Conservation (phyloP, 2,888 invertebrate genomes). For the Sphinx pinastri region DNA sequence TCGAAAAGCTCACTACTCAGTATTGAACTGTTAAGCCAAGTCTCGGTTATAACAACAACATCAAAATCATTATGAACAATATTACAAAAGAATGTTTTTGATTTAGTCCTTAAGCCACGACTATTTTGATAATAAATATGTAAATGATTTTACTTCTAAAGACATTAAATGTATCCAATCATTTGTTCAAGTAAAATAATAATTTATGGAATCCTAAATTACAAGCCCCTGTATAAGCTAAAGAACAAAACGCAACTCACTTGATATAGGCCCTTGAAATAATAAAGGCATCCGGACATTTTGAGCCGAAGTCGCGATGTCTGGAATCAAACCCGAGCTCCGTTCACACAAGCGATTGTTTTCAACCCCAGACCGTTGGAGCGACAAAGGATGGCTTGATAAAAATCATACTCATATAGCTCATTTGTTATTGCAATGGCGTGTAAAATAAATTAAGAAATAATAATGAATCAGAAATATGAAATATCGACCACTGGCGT, state of each 20-base stretch:
- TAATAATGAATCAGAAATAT: slow-evolving; percentile 27
- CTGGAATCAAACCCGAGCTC: slow-evolving; percentile 55
- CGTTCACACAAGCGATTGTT: slow-evolving; percentile 66
- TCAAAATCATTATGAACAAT: too few relatives aligned
- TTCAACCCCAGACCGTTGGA: slow-evolving; percentile 62
- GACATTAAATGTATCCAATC: too few relatives aligned
- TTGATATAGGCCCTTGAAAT: slow-evolving; percentile 70
- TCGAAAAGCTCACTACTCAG: too few relatives aligned
- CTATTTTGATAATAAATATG: too few relatives aligned
- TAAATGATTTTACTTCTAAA: not conserved
- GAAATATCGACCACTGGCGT: slow-evolving; percentile 30
- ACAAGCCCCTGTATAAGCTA: slow-evolving; percentile 55
- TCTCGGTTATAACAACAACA: too few relatives aligned
- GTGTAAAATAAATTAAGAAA: slow-evolving; percentile 20
- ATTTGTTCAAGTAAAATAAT: not conserved
- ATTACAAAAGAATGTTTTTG: too few relatives aligned
- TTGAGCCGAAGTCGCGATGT: slow-evolving; percentile 53
- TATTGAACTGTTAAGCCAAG: too few relatives aligned
- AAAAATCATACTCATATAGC: slow-evolving; percentile 59
- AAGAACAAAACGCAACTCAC: slow-evolving; percentile 67
- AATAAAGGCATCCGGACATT: slow-evolving; percentile 74
- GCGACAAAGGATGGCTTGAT: slow-evolving; percentile 72
- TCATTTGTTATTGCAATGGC: slow-evolving; percentile 21
- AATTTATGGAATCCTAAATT: not conserved
- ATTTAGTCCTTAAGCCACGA: too few relatives aligned